Percentiles rank a stretch among this genome's conserved stretches.
phyloP scores from a whole-genome alignment of 2,113 vertebrate species.

The Craseonycteris thonglongyai region DNA sequence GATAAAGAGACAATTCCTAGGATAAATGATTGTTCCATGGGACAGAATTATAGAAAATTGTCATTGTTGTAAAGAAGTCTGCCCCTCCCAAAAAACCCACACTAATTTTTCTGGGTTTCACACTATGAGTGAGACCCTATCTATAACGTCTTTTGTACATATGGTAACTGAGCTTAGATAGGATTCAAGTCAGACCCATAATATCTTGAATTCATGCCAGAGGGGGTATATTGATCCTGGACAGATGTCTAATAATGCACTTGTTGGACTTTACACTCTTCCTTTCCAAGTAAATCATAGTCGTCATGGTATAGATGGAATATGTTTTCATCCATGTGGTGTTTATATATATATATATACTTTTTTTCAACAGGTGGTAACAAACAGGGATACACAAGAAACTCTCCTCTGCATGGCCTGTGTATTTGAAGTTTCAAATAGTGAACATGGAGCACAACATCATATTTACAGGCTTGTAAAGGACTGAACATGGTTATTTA shows the following conservation, averaged over 20 bases:
- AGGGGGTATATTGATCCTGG: neutral
- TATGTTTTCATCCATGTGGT: neutral
- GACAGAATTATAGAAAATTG: neutral
- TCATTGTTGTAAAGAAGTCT: neutral
- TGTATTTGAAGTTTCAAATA: constrained; percentile 99
- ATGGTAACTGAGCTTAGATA: neutral
- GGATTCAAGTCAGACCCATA: neutral
- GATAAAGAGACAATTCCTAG: neutral
- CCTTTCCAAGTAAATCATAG: neutral
- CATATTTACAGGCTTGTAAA: constrained; percentile 99
- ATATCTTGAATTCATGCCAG: neutral
- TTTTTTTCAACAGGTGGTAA: constrained; percentile 89
- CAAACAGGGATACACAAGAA: constrained; percentile 98
- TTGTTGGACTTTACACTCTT: neutral
- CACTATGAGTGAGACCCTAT: neutral
- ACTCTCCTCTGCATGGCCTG: constrained; percentile 99
- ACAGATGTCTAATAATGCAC: neutral
- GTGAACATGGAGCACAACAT: constrained; percentile 98
- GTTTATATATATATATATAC: neutral
- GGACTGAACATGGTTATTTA: constrained; percentile 90
- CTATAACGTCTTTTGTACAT: neutral
- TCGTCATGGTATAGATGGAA: neutral
- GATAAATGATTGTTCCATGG: neutral
- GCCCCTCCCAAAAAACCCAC: neutral
- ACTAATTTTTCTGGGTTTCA: neutral